These are phyloP conservation scores for Patella vulgata DNA, from an alignment of 1,140 invertebrate genomes.

Conservation along the genomic window DNA sequence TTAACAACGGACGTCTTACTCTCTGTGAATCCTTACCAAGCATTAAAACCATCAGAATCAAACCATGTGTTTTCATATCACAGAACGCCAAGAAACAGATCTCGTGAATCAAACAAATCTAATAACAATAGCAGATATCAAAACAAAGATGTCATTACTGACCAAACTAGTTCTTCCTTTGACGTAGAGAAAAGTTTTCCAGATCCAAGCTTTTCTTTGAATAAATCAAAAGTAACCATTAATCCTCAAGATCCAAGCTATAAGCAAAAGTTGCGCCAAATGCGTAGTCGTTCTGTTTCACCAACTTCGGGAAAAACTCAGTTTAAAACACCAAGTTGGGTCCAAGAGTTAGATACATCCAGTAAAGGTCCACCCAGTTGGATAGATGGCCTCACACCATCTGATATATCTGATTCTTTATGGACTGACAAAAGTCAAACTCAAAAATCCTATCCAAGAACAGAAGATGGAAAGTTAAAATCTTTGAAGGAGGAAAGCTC, in stretches of 20 bases:
- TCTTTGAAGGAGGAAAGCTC: neutral
- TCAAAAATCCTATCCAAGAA: neutral
- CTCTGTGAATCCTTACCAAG: slow-evolving; percentile 29
- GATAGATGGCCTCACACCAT: slow-evolving; percentile 39
- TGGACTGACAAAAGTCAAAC: slow-evolving; percentile 9
- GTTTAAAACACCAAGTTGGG: slow-evolving; percentile 28
- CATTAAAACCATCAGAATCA: neutral
- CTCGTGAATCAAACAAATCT: too few relatives aligned
- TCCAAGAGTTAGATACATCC: slow-evolving; percentile 31
- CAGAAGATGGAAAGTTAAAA: slow-evolving; percentile 2
- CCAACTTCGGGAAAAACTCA: slow-evolving; percentile 13
- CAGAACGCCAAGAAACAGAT: neutral
- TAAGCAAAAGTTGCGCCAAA: neutral
- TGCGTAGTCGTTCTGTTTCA: slow-evolving; percentile 39
- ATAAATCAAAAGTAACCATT: too few relatives aligned
- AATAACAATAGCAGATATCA: too few relatives aligned
- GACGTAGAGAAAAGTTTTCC: too few relatives aligned
- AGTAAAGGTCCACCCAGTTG: slow-evolving; percentile 42
- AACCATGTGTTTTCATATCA: slow-evolving; percentile 43
- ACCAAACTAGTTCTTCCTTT: too few relatives aligned
- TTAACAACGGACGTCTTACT: slow-evolving; percentile 37
- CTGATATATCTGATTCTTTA: slow-evolving; percentile 28
- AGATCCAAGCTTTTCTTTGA: neutral
- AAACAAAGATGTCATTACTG: too few relatives aligned
- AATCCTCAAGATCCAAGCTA: too few relatives aligned